Evolutionary conservation across 2,888 invertebrate genomes (phyloP), one percentile per base, ranked within the genome.

Genomic region (Brachyptera putata): DNA sequence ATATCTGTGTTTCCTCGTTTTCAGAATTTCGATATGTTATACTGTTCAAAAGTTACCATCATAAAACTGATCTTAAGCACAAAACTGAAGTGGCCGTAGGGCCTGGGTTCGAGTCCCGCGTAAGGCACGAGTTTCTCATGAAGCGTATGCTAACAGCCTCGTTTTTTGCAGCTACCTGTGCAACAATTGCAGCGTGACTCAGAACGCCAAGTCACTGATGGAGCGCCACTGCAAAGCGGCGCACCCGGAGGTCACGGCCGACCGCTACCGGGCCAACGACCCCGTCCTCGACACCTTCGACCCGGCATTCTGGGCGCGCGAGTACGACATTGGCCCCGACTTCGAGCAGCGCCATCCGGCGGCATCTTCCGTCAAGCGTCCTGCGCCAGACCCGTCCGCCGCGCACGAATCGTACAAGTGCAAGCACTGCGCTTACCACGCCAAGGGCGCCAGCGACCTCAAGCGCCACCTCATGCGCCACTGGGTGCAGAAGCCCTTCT

Each of bases 391-490:
- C 11, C 46, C 18, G 48, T 56, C 30, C 7, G 1, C 7, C 9
- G 46, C 18, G 22, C 22, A 24, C 22, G 24, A 21, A 7, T n/a
- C n/a, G 11, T n/a, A 57, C 26, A 61, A 66, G 3, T 79, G 79
- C 60, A 69, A 69, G 0, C 67, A 72, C 64, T 80, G 80, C 66
- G 62, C 66, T 0, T 73, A 68, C 60, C 37, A 24, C 5, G 61
- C 61, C 21, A 65, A 66, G 64, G 56, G 69, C 48, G 41, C 60
- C 3, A 66, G 67, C 14, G 67, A 69, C 13, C 56, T 78, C n/a
- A 71, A 70, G 14, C 70, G 72, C 43, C 83, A 83, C 66, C 68
- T 76, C 4, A 68, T 76, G 30, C 69, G 73, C 2, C 82, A 83
- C 68, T 79, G 76, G 73, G 71, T 73, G 3, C 65, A 78, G 7